phyloP scores from a whole-genome alignment of 1,140 invertebrate species.

The Bombus picipes region DNA sequence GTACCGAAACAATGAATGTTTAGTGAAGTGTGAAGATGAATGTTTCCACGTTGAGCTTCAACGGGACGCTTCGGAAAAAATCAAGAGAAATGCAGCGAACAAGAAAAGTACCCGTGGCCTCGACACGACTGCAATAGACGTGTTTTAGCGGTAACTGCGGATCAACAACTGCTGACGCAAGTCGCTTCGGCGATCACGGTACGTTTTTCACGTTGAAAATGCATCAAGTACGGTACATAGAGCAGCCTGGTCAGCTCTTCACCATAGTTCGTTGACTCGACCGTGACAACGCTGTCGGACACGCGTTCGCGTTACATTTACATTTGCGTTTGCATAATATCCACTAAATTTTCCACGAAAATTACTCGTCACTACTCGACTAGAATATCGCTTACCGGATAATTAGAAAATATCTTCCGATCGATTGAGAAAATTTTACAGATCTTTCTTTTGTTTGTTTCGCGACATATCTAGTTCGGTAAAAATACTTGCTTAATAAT shows the following conservation, averaged over 20 bases:
- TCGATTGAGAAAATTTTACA: no score
- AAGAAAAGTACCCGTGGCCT: not conserved
- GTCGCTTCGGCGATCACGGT: not conserved
- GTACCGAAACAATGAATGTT: not conserved
- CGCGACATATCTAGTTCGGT: not conserved
- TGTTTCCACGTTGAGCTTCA: not conserved
- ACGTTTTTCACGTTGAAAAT: not conserved
- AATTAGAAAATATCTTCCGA: not conserved
- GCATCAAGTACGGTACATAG: not conserved
- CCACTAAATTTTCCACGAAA: not conserved
- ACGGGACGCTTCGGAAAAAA: not conserved
- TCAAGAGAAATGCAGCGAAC: not conserved
- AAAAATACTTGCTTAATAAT: no score
- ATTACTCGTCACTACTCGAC: not conserved
- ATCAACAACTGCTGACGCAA: constrained; percentile 2
- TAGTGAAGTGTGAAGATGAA: constrained; percentile 8
- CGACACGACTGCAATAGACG: constrained; percentile 18
- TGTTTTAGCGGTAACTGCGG: constrained; percentile 17
- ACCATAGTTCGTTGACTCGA: not conserved
- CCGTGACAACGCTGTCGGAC: not conserved
- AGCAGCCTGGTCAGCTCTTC: not conserved
- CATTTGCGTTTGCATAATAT: not conserved
- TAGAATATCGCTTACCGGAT: not conserved
- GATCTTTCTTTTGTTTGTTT: not conserved
- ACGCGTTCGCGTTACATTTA: not conserved